Conservation (phyloP, 2,113 vertebrate genomes). For the Jaculus jaculus region DNA sequence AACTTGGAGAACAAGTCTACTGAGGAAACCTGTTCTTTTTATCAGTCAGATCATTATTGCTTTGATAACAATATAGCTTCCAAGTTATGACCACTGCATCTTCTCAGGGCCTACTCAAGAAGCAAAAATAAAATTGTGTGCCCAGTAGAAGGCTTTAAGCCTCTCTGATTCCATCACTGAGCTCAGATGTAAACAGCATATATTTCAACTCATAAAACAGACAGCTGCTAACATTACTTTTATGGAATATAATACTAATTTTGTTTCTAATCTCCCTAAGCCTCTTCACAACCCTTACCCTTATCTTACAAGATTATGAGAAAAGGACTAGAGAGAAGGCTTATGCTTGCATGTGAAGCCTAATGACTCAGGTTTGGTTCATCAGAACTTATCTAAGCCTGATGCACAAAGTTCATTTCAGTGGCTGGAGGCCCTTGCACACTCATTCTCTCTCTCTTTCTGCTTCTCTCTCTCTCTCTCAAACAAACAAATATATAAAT, state of each 20-base stretch:
- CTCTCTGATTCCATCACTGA: not conserved
- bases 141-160: not conserved
- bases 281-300: too few species aligned
- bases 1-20: slow-evolving; percentile 34
- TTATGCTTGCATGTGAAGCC: too few species aligned
- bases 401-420: too few species aligned
- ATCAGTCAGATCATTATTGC: not conserved
- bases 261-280: not conserved
- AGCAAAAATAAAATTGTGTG: not conserved
- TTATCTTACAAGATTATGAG: not conserved
- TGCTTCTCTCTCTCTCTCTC: too few species aligned
- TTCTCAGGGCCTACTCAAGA: not conserved
- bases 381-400: too few species aligned
- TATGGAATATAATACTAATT: not conserved
- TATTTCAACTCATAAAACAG: not conserved
- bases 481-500: too few species aligned
- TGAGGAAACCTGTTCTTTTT: slow-evolving; percentile 35
- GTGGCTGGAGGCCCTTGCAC: too few species aligned
- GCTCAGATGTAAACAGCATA: not conserved
- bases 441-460: too few species aligned
- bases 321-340: not conserved
- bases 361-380: too few species aligned
- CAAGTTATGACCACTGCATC: not conserved
- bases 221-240: not conserved
- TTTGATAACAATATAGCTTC: not conserved